Base-by-base conservation (phyloP, 2,888 invertebrate genomes). In the Anarsia innoxiella region DNA sequence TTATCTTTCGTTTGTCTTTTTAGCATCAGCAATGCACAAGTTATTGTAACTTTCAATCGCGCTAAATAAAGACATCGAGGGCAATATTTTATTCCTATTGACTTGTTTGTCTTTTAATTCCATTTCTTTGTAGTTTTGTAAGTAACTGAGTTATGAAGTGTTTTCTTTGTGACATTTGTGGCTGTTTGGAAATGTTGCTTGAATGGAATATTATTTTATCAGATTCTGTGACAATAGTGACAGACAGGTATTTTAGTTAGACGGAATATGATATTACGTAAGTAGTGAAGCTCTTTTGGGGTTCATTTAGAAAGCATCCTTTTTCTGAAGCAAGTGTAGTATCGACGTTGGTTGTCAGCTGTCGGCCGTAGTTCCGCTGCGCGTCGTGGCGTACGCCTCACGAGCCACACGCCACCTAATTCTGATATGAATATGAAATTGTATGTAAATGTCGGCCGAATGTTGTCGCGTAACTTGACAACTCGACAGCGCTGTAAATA, bases 391-490 rank as follows among this genome's bases (percentile, higher is more conserved):
- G 23, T 15, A n/a, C 27, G 31, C 26, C 31, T 25, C 37, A 35
- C 37, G 31, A 46, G 47, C 50, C 59, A 45, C 48, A 58, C 51
- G 50, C 60, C 57, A 71, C 68, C 75, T 74, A 76, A 78, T 78
- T 74, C 72, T 67, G 65, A 70, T 74, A 78, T 80, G 78, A 79
- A 79, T 78, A 77, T 79, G 74, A 78, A 79, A 77, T 78, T 68
- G 63, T 77, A 80, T 78, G 75, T 68, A 68, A 79, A 79, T 80
- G 63, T 67, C 59, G 59, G 50, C 69, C 71, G 69, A 78, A 77
- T 73, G 66, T 73, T 73, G 57, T 68, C 61, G 61, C 62, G 55
- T 58, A 67, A 72, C 63, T 75, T 74, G 74, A 77, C 74, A 77
- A 74, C 68, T 76, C 69, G 61, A 67, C 72, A 69, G 63, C 60